Base-by-base conservation (phyloP, 2,797 vertebrate genomes). In the Cygnus olor region DNA sequence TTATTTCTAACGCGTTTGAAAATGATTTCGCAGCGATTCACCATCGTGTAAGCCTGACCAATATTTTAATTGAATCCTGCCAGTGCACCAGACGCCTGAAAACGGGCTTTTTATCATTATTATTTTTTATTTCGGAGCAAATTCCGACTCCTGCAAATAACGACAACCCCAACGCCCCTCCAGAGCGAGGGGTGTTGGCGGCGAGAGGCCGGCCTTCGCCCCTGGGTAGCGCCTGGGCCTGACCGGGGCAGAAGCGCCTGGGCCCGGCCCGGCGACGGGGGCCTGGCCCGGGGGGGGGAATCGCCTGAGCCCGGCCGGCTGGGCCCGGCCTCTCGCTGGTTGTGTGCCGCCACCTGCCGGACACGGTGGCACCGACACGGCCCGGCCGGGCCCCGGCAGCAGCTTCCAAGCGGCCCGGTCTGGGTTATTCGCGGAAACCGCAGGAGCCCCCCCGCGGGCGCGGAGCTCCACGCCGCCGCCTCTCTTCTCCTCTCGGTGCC, bases 261-360 rank as follows among this genome's bases (percentile, higher is more conserved):
- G 47, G 47, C 47, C 47, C 47, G 47, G 28, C 14, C 20, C 24
- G 24, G 49, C 47, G 22, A 2, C 13, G 13, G 7, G 24, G 49
- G 7, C 49, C 49, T 14, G 49, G 49, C 49, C 47, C 13, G 49
- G 11, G 24, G 36, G 38, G 5, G 22, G 12, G 47, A 49, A 49
- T 49, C 47, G 22, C 47, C 47, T 49, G 49, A 25, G 12, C 49
- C 24, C 16, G 38, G 40, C 65, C 56, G 7, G 8, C 27, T 4
- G 14, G 15, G 9, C 2, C 14, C 27, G 2, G 38, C 36, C 57
- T 13, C 92, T 97, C 92, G 87, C 89, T 89, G 96, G 69, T 98
- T 96, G 83, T 92, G 76, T 61, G 89, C 63, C 96, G 96, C 97
- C 98, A 97, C 96, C 98, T 98, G 94, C 83, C 87, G 49, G 49